Percentiles rank a stretch among this genome's conserved stretches.
phyloP scores from a whole-genome alignment of 1,140 invertebrate genomes.

The Drosophila sproati region DNA sequence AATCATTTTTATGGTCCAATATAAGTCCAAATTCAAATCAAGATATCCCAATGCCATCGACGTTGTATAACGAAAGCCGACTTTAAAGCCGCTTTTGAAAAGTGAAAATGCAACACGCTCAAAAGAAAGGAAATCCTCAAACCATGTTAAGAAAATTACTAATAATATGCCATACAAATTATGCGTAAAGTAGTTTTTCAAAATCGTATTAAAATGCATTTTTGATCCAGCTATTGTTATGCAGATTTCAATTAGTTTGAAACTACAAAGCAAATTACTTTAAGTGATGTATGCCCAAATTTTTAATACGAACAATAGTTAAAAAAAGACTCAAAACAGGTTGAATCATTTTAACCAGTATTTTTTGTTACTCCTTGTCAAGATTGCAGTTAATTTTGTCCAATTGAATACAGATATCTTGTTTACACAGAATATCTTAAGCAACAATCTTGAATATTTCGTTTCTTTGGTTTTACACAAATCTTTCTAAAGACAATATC shows the following conservation, averaged over 20 bases:
- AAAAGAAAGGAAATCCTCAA: neutral
- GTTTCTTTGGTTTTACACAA: neutral
- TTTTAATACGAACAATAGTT: neutral
- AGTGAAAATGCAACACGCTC: neutral
- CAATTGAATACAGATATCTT: neutral
- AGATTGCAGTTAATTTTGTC: neutral
- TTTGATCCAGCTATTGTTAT: neutral
- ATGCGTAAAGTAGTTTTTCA: neutral
- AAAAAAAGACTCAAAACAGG: too few species aligned
- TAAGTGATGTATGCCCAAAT: neutral
- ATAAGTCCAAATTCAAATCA: neutral
- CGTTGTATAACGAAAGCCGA: neutral
- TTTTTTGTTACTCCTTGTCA: neutral
- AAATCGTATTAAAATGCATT: neutral
- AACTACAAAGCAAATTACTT: neutral
- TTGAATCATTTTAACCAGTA: neutral
- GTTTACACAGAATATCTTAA: neutral
- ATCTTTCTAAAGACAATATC: neutral
- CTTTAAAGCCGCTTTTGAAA: neutral
- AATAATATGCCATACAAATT: neutral
- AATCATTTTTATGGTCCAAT: neutral
- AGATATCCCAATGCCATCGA: neutral
- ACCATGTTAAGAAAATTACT: neutral
- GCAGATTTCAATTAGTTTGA: neutral
- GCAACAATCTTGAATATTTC: neutral